A percentile compares a stretch with the other conserved stretches of the same genome.
Evolutionary conservation across 1,140 invertebrate genomes (phyloP).

Genomic region (Reticulitermes speratus): DNA sequence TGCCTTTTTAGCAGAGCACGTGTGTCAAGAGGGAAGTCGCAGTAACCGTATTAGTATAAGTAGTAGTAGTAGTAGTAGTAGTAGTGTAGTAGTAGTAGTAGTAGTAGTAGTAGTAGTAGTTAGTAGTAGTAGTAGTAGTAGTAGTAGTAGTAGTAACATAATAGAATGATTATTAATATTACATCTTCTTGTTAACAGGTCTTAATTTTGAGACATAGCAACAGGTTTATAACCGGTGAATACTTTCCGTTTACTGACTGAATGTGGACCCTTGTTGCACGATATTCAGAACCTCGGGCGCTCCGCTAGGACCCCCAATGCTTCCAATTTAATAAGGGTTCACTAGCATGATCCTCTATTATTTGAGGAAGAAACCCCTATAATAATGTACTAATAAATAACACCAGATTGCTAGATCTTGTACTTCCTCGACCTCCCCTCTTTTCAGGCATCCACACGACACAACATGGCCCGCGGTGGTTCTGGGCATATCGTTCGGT

Average conservation of each 20-base stretch:
- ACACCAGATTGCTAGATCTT: background rate
- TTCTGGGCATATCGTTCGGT: background rate
- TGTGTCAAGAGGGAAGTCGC: too few species aligned
- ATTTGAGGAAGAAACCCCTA: slow-evolving; percentile 18
- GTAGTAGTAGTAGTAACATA: too few species aligned
- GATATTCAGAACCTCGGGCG: background rate
- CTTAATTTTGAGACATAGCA: background rate
- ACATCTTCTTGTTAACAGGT: too few species aligned
- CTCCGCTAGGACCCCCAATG: background rate
- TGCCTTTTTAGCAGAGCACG: too few species aligned
- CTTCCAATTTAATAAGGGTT: slow-evolving; percentile 19
- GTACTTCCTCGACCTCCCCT: background rate
- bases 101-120: too few species aligned
- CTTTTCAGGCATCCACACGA: background rate
- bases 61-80: too few species aligned
- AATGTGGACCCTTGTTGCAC: background rate
- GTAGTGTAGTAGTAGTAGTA: too few species aligned
- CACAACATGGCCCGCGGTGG: background rate
- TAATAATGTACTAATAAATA: slow-evolving; percentile 17
- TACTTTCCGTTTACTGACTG: too few species aligned
- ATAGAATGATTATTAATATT: too few species aligned
- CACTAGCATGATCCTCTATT: slow-evolving; percentile 18
- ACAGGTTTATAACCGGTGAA: background rate
- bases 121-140: too few species aligned
- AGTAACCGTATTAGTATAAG: too few species aligned